These are phyloP conservation scores for Drosophila putrida DNA, from an alignment of 2,888 invertebrate species.

Conservation along the genomic window DNA sequence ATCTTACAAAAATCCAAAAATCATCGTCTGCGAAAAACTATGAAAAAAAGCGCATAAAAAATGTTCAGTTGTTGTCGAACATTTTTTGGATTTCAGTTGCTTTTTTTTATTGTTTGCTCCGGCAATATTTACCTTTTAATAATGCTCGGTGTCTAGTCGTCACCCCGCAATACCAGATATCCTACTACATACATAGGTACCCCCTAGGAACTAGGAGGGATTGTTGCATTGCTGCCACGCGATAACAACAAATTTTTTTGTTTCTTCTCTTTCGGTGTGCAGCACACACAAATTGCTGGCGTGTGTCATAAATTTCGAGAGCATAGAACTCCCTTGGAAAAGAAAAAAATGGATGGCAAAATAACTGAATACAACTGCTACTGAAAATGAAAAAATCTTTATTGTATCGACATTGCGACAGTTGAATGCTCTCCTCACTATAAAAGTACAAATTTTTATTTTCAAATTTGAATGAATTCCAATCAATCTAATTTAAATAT, in stretches of 20 bases:
- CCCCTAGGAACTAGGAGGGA: slow-evolving; percentile 3
- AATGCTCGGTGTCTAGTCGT: slow-evolving; percentile 67
- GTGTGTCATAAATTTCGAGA: slow-evolving; percentile 72
- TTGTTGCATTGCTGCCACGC: slow-evolving; percentile 46
- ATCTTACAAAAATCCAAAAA: slow-evolving; percentile 61
- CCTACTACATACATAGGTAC: slow-evolving; percentile 10
- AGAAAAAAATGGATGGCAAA: slow-evolving; percentile 40
- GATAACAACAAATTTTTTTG: slow-evolving; percentile 49
- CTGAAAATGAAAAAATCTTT: slow-evolving; percentile 26
- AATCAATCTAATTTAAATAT: no score
- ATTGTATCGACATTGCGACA: background rate
- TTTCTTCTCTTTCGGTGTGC: slow-evolving; percentile 32
- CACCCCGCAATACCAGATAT: slow-evolving; percentile 43
- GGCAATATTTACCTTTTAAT: slow-evolving; percentile 79
- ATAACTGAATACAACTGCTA: slow-evolving; percentile 40
- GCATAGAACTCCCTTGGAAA: slow-evolving; percentile 19
- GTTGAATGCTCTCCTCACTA: slow-evolving; percentile 22
- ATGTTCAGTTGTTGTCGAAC: slow-evolving; percentile 70
- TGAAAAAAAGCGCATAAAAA: slow-evolving; percentile 70
- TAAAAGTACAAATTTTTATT: background rate
- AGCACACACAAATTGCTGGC: slow-evolving; percentile 65
- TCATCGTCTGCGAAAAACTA: slow-evolving; percentile 48
- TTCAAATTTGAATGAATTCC: no score
- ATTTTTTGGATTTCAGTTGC: slow-evolving; percentile 37
- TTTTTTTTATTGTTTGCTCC: slow-evolving; percentile 56